Evolutionary conservation across 2,888 invertebrate genomes (phyloP).

Genomic region (Ligdia adustata): DNA sequence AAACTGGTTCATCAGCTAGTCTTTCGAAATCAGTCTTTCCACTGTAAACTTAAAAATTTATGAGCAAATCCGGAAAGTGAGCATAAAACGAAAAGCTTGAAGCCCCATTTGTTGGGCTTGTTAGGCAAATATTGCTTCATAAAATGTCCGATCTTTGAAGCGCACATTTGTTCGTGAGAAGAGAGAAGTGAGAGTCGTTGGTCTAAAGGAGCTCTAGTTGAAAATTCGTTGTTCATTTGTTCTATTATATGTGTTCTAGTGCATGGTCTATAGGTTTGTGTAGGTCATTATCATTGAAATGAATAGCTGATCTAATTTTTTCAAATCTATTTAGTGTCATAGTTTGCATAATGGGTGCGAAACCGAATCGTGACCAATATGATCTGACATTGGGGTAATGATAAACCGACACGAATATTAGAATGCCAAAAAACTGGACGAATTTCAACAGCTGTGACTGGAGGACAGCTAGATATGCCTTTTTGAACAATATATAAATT

Average conservation of each 20-base stretch:
- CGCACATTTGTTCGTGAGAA: slow-evolving; percentile 34
- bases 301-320: not conserved
- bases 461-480: not conserved
- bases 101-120: slow-evolving; percentile 35
- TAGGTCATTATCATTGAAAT: not conserved
- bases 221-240: not conserved
- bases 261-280: not conserved
- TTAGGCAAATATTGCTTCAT: slow-evolving; percentile 31
- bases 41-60: not conserved
- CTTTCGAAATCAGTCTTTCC: not conserved
- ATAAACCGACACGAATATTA: not conserved
- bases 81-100: not conserved
- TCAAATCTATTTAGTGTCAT: not conserved
- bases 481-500: not conserved
- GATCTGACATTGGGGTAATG: not conserved
- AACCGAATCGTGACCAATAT: not conserved
- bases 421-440: not conserved
- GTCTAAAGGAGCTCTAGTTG: slow-evolving; percentile 11
- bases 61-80: not conserved
- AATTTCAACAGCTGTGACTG: not conserved
- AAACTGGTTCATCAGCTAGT: not conserved
- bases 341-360: not conserved
- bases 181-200: slow-evolving; percentile 25
- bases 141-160: slow-evolving; percentile 30
- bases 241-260: not conserved